Percentiles rank a stretch among this genome's conserved stretches.
phyloP scores from a whole-genome alignment of 2,113 vertebrate species.

The Gasterosteus aculeatus region DNA sequence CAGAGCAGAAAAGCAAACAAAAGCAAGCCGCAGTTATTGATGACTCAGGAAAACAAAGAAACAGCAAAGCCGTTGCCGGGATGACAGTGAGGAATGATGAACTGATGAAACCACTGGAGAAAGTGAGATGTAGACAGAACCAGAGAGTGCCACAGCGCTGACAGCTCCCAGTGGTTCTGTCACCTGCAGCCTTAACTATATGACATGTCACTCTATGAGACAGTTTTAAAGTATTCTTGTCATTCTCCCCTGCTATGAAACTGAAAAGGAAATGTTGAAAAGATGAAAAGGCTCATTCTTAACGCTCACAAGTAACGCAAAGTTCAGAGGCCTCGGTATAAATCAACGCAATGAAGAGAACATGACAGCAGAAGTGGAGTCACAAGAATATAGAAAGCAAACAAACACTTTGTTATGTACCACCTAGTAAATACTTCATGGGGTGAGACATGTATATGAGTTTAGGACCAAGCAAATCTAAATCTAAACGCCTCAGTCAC shows the following conservation, averaged over 20 bases:
- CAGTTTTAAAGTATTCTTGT: not conserved
- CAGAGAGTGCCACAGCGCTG: conserved; percentile 2
- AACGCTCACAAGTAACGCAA: not conserved
- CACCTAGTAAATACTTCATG: not conserved
- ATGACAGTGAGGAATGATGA: conserved; percentile 14
- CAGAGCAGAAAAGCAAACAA: conserved; percentile 7
- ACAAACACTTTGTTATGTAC: not conserved
- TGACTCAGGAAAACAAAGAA: not conserved
- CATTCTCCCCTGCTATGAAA: not conserved
- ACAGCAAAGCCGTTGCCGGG: not conserved
- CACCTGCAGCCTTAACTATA: not conserved
- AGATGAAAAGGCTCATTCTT: not conserved
- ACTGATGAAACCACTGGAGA: conserved; percentile 12
- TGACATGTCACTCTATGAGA: not conserved
- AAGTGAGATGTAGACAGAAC: conserved; percentile 17
- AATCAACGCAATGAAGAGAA: not conserved
- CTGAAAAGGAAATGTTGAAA: not conserved
- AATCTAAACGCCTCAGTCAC: not conserved
- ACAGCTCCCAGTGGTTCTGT: conserved; percentile 23
- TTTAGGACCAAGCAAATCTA: not conserved
- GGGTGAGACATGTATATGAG: not conserved
- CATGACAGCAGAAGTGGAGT: not conserved
- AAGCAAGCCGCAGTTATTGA: not conserved
- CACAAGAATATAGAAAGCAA: not conserved
- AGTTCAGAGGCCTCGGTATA: not conserved